Evolutionary conservation across 2,113 vertebrate species (phyloP).

Genomic region (Misgurnus anguillicaudatus): DNA sequence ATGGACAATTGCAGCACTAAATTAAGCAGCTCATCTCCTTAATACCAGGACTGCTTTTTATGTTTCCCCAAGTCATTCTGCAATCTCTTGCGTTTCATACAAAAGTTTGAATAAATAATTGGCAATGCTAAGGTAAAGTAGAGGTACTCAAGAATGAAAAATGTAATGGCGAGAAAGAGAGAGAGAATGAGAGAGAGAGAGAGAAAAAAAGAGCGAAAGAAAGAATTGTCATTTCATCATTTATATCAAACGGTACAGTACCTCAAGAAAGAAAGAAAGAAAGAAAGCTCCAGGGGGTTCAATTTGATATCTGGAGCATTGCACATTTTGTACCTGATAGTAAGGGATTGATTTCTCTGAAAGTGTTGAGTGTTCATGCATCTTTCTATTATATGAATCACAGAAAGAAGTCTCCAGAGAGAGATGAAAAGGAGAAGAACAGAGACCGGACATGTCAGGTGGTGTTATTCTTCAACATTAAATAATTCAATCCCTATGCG

Average conservation of each 20-base stretch:
- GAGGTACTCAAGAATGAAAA: too few relatives aligned
- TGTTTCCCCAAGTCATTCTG: too few relatives aligned
- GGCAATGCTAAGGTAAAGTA: too few relatives aligned
- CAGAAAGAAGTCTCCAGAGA: constrained; percentile 5
- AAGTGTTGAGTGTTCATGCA: constrained; percentile 13
- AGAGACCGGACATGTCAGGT: constrained; percentile 36
- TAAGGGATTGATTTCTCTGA: constrained; percentile 34
- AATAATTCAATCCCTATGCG: constrained; percentile 43
- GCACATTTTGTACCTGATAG: constrained; percentile 12
- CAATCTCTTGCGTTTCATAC: too few relatives aligned
- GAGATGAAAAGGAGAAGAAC: not conserved
- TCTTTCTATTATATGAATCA: constrained; percentile 24
- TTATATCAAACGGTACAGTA: too few relatives aligned
- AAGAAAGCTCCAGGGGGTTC: constrained; percentile 20
- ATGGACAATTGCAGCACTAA: too few relatives aligned
- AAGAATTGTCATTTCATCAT: too few relatives aligned
- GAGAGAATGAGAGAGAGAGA: too few relatives aligned
- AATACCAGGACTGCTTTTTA: too few relatives aligned
- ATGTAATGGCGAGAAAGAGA: not conserved
- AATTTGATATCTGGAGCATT: constrained; percentile 43
- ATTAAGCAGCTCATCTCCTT: too few relatives aligned
- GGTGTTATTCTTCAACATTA: constrained; percentile 22
- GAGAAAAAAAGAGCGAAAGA: not conserved
- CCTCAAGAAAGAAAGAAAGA: constrained; percentile 1
- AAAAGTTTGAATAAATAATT: too few relatives aligned